Percentiles rank a stretch among this genome's conserved stretches.
phyloP scores from a whole-genome alignment of 2,797 vertebrate species.

The Falco biarmicus region DNA sequence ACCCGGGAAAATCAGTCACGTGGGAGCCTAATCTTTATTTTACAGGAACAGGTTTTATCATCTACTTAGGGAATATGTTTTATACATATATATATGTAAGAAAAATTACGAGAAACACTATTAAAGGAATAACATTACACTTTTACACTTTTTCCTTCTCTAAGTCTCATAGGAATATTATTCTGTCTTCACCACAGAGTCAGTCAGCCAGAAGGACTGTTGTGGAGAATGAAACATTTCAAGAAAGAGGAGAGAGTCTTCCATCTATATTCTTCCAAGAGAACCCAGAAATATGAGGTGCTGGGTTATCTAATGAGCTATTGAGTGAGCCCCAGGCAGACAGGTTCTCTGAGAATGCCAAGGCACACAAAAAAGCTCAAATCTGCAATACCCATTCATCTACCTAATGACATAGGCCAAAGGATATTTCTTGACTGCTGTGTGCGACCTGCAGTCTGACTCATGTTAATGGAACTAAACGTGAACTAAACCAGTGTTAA shows the following conservation, averaged over 20 bases:
- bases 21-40: constrained; percentile 13
- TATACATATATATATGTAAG: background rate
- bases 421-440: background rate
- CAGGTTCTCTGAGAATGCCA: background rate
- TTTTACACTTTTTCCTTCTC: background rate
- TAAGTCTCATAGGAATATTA: constrained; percentile 26
- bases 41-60: constrained; percentile 11
- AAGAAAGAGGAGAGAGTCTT: background rate
- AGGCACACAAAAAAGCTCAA: background rate
- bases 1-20: background rate
- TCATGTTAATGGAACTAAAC: background rate
- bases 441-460: background rate
- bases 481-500: background rate
- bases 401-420: background rate
- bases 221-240: background rate
- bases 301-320: background rate
- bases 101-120: constrained; percentile 1
- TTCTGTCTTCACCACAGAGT: background rate
- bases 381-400: background rate
- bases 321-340: background rate
- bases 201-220: background rate
- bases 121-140: background rate
- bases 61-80: constrained; percentile 1
- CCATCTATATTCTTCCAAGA: background rate
- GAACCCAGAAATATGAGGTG: background rate